phyloP scores from a whole-genome alignment of 2,797 vertebrate genomes.

The Lepus oiostolus region DNA sequence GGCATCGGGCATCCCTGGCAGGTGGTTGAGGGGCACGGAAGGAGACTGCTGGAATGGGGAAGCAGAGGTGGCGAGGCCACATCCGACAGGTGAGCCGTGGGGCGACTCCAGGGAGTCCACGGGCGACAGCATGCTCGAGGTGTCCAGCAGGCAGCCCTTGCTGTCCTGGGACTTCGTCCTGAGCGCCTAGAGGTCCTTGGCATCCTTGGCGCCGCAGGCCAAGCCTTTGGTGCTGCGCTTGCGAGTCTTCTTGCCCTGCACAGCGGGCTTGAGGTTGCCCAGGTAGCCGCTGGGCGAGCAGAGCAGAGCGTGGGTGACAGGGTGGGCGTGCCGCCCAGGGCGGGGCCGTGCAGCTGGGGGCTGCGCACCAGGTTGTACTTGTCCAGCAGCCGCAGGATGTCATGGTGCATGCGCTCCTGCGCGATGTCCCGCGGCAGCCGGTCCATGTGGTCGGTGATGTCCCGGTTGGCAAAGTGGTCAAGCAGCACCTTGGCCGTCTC shows the following conservation, averaged over 20 bases:
- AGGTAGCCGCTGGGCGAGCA: slow-evolving; percentile 96
- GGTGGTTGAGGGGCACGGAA: slow-evolving; percentile 94
- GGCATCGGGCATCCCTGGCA: slow-evolving; percentile 94
- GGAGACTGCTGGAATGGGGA: slow-evolving; percentile 97
- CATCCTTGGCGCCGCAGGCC: slow-evolving; percentile 92
- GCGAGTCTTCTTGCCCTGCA: slow-evolving; percentile 95
- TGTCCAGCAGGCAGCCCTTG: slow-evolving; percentile 94
- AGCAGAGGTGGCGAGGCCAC: slow-evolving; percentile 95
- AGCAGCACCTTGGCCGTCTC: slow-evolving; percentile 97
- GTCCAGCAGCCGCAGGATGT: slow-evolving; percentile 97
- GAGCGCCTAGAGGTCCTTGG: slow-evolving; percentile 95
- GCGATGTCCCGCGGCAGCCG: slow-evolving; percentile 97
- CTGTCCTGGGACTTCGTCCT: slow-evolving; percentile 96
- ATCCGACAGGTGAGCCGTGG: slow-evolving; percentile 95
- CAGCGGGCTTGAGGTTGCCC: slow-evolving; percentile 92
- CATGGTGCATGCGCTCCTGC: slow-evolving; percentile 98
- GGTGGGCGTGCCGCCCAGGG: background rate
- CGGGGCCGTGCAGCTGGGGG: slow-evolving; percentile 93
- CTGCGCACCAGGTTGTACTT: slow-evolving; percentile 97
- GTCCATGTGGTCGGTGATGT: slow-evolving; percentile 99
- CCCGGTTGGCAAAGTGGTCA: slow-evolving; percentile 97
- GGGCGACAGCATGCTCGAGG: slow-evolving; percentile 94
- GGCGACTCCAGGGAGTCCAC: slow-evolving; percentile 98
- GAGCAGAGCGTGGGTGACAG: slow-evolving; percentile 93
- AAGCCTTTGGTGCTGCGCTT: slow-evolving; percentile 95